Evolutionary conservation across 2,113 vertebrate genomes (phyloP), one percentile per base, ranked within the genome.

Genomic region (Spermophilus dauricus): DNA sequence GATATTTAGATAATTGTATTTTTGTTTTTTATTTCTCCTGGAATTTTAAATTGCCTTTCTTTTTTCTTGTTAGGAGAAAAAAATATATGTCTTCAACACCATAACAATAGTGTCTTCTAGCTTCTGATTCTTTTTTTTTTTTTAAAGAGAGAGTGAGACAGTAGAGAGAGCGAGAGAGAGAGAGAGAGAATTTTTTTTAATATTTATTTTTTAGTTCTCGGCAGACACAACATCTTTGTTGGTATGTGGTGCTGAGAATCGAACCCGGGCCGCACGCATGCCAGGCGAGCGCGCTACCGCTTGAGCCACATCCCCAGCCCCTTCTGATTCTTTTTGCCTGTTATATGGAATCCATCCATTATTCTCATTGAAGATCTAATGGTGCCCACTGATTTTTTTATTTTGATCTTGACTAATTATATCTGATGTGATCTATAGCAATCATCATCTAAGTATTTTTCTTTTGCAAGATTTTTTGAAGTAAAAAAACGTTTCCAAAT

Each of bases 401-500:
- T 34, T 96, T 73, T 48, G n/a, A 89, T 78, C 86, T 83, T 53
- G 48, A 78, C 42, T 9, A 53, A 13, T 82, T 30, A 16, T 91
- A 87, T 70, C 48, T 76, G 51, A 83, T 28, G 37, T 87, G 67
- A 42, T 76, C 8, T 28, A 67, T 4, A 61, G 9, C 10, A n/a
- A 3, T 83, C 34, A 32, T 45, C n/a, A 37, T 32, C 39, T 83
- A 73, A 34, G 17, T 34, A 7, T 67, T 69, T 89, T 81, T 65
- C 61, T 70, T 94, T 92, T 76, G 63, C 12, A 92, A 85, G 51
- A 73, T 65, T 94, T 94, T 17, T 77, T 30, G 34, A 18, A 76
- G 32, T 28, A 84, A 51, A 51, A 51, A 51, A 51, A 48, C 7
- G 18, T 67, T 95, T 89, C 37, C 24, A 65, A 67, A 45, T 61